Evolutionary conservation across 2,888 invertebrate species (phyloP).

Genomic region (Deroplatys truncata): DNA sequence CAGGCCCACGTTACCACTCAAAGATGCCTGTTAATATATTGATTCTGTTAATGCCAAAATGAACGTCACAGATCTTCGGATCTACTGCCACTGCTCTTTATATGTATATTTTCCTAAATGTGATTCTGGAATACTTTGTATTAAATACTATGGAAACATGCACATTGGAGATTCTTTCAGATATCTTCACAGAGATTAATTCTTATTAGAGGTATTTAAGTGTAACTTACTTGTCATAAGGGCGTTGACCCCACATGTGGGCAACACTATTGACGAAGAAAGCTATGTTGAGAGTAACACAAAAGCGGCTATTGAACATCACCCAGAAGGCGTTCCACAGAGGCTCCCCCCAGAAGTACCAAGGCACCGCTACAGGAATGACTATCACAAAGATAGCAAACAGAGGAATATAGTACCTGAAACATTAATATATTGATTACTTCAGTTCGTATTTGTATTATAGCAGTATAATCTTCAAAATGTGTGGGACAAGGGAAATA

Average conservation of each 20-base stretch:
- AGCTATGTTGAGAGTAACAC: constrained; percentile 81
- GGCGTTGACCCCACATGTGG: constrained; percentile 88
- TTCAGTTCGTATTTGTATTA: too few relatives aligned
- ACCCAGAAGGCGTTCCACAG: constrained; percentile 77
- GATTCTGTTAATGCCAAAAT: too few relatives aligned
- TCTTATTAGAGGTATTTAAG: background rate
- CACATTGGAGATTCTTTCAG: too few relatives aligned
- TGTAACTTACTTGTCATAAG: constrained; percentile 71
- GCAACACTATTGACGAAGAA: constrained; percentile 94
- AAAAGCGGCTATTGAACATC: constrained; percentile 78
- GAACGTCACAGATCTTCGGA: too few relatives aligned
- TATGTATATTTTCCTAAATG: too few relatives aligned
- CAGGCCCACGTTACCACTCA: too few relatives aligned
- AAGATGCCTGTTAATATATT: too few relatives aligned
- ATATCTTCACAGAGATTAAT: background rate
- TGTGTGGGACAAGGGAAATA: too few relatives aligned
- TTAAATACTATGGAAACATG: too few relatives aligned
- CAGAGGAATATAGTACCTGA: constrained; percentile 65
- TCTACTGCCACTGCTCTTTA: too few relatives aligned
- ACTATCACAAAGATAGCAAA: constrained; percentile 64
- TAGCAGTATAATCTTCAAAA: too few relatives aligned
- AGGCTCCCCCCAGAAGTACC: constrained; percentile 79
- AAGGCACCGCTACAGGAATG: constrained; percentile 73
- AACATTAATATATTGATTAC: background rate
- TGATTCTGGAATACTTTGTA: too few relatives aligned